phyloP scores from a whole-genome alignment of 2,888 invertebrate species.

The Synergus japonicus region DNA sequence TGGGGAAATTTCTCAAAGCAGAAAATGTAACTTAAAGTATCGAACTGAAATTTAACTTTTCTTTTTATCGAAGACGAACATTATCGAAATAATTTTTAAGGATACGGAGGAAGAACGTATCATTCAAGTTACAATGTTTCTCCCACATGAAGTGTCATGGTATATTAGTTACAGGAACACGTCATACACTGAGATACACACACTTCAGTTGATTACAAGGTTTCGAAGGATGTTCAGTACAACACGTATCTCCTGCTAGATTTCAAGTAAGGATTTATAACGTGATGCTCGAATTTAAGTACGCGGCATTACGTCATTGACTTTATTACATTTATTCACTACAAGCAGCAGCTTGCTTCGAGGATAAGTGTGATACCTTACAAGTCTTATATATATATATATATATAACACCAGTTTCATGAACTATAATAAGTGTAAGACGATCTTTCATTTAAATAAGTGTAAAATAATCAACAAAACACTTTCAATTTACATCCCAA shows the following conservation, averaged over 20 bases:
- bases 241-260: background rate
- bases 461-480: background rate
- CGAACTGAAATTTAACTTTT: too few relatives aligned
- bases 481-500: too few relatives aligned
- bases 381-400: too few relatives aligned
- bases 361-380: background rate
- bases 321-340: background rate
- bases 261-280: conserved; percentile 7
- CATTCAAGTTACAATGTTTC: background rate
- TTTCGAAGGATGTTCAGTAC: background rate
- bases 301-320: background rate
- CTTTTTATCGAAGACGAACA: too few relatives aligned
- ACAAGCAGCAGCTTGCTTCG: background rate
- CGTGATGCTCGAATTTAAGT: background rate
- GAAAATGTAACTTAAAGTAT: too few relatives aligned
- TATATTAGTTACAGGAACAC: background rate
- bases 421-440: background rate
- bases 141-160: background rate
- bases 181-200: background rate
- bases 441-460: background rate
- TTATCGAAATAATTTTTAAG: too few relatives aligned
- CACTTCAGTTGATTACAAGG: background rate
- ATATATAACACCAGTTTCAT: background rate
- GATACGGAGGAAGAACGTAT: background rate
- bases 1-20: too few relatives aligned